Percentiles rank a stretch among this genome's conserved stretches.
Conservation (phyloP, 2,888 invertebrate species). For the Artemia sinica region DNA sequence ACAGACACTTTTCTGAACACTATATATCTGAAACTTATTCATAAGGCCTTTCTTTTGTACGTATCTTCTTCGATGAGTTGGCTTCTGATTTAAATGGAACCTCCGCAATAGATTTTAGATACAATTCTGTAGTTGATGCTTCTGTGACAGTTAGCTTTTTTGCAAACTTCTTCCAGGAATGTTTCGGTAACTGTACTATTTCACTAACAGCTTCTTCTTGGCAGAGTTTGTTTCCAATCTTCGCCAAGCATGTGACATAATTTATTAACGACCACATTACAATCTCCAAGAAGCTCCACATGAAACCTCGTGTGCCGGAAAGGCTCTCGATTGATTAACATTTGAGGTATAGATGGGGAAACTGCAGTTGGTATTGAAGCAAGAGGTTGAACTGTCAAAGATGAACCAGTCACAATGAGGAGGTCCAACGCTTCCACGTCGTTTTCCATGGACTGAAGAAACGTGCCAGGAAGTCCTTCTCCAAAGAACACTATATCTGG, state of each 20-base stretch:
- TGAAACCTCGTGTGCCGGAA: constrained; percentile 62
- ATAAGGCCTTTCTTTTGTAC: too few relatives aligned
- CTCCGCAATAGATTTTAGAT: too few relatives aligned
- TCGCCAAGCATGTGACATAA: constrained; percentile 42
- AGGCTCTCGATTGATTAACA: constrained; percentile 71
- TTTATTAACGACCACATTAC: constrained; percentile 61
- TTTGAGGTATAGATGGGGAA: constrained; percentile 60
- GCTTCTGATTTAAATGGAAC: too few relatives aligned
- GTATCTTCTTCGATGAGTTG: too few relatives aligned
- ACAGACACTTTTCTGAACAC: too few relatives aligned
- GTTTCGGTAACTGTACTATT: not conserved
- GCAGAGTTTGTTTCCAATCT: not conserved
- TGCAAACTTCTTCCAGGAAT: too few relatives aligned
- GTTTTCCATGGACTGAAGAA: constrained; percentile 61
- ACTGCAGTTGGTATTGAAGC: constrained; percentile 67
- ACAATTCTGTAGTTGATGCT: too few relatives aligned
- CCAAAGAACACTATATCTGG: constrained; percentile 89
- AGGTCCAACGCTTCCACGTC: constrained; percentile 70
- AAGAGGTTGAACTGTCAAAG: constrained; percentile 72
- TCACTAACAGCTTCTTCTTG: constrained; percentile 4
- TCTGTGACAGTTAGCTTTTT: too few relatives aligned
- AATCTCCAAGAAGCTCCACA: constrained; percentile 68
- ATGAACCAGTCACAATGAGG: constrained; percentile 74
- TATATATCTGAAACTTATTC: too few relatives aligned
- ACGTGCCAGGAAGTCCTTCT: constrained; percentile 68